These are phyloP conservation scores for Silurus asotus DNA, from an alignment of 2,113 vertebrate species.

Conservation along the genomic window DNA sequence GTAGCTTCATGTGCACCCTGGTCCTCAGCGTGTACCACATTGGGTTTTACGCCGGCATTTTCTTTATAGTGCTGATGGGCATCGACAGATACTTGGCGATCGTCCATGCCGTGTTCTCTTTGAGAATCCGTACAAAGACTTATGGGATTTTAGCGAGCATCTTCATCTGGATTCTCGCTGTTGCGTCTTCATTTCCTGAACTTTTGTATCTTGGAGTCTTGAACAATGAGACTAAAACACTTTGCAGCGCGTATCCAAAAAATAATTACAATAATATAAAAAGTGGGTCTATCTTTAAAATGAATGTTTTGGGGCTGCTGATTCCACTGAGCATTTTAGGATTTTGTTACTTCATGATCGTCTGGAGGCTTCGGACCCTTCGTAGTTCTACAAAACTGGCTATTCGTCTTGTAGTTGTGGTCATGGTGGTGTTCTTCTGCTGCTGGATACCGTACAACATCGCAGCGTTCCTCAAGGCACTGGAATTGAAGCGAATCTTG, in stretches of 20 bases:
- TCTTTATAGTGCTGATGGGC: no score
- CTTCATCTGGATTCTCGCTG: not conserved
- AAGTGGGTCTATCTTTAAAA: conserved; percentile 61
- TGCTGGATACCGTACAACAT: conserved; percentile 75
- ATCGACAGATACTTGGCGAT: no score
- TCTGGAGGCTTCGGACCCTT: conserved; percentile 60
- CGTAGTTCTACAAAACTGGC: conserved; percentile 63
- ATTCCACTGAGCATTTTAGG: not conserved
- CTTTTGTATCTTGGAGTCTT: conserved; percentile 18
- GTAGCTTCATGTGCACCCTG: conserved; percentile 28
- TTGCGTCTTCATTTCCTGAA: not conserved
- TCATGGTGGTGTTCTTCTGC: conserved; percentile 67
- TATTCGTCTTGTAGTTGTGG: conserved; percentile 62
- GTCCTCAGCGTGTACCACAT: conserved; percentile 75
- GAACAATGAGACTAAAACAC: rapidly evolving
- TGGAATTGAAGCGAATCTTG: no score
- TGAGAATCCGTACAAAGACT: no score
- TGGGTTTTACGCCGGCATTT: conserved; percentile 24
- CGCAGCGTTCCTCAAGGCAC: conserved; percentile 32
- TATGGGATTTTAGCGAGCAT: conserved; percentile 32
- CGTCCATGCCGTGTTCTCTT: no score
- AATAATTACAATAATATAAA: not conserved
- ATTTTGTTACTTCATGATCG: conserved; percentile 56
- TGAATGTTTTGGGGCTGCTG: conserved; percentile 28
- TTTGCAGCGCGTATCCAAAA: conserved; percentile 29